Evolutionary conservation across 1,140 invertebrate genomes (phyloP), one percentile per base, ranked within the genome.

Genomic region (Calliphora vicina): DNA sequence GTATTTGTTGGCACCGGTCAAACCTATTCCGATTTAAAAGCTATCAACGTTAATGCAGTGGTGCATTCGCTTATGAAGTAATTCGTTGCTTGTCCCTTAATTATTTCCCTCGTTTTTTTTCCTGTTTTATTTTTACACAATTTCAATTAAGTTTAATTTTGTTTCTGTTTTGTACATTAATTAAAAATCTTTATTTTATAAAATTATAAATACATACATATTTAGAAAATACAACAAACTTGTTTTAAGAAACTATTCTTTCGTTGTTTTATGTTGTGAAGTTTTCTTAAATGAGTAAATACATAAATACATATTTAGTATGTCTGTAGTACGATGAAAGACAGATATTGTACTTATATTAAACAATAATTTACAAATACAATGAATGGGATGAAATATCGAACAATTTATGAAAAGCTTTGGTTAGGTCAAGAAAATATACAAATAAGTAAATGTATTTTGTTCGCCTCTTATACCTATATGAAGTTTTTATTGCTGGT

Each of bases 1-100:
- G 97, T 99, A 27, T 99, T 99, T 91, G 99, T 99, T 27, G 99
- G 99, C 23, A 99, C 98, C 71, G 99, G 99, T 6, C 99, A 99
- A 92, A 99, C 98, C 0, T 99, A 99, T 90, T 97, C 97, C 0
- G 99, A 99, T 92, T 92, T 99, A 81, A 98, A 99, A 90, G 97
- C 96, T 84, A 92, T 99, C 74, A 99, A 99, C 92, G 97, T 97
- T 45, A 97, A 97, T 90, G 97, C 99, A 82, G 98, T 99, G 29
- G 98, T 99, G 20, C 94, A 97, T 90, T 96, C 98, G 84, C 92
- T 99, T 43, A 98, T 99, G 95, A 99, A 99, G 92, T 99, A 91
- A 93, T 12, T 35, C 43, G 35, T 78, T 43, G 13, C 2, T 35
- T 12, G 35, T 74, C 26, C 72, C 50, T 17, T 61, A n/a, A 20